Percentiles rank a stretch among this genome's conserved stretches.
Evolutionary conservation across 2,113 vertebrate species (phyloP).

Genomic region (Xiphorhynchus elegans): DNA sequence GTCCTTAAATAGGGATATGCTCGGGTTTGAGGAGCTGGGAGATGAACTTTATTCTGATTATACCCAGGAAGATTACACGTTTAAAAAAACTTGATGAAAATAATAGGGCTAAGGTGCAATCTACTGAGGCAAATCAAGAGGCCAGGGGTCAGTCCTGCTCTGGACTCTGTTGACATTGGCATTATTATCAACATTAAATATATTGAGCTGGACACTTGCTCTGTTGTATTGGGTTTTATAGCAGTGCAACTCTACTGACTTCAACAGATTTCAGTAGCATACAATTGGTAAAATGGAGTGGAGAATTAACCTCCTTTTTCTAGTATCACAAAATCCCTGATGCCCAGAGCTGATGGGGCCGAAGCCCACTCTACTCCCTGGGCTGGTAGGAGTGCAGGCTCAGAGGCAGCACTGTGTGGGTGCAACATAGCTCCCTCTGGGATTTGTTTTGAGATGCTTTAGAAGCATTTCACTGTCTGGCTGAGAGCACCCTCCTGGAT

Average conservation of each 20-base stretch:
- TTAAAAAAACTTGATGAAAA: neutral
- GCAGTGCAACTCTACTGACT: neutral
- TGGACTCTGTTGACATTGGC: neutral
- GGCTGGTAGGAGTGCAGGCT: neutral
- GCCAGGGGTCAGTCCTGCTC: neutral
- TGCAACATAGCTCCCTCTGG: neutral
- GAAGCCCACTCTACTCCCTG: fast-evolving
- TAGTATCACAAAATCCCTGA: neutral
- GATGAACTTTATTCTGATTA: neutral
- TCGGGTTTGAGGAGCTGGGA: neutral
- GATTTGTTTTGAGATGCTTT: neutral
- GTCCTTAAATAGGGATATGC: neutral
- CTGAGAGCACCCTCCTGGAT: neutral
- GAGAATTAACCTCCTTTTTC: neutral
- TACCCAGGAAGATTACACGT: neutral
- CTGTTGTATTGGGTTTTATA: neutral
- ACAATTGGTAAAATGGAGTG: neutral
- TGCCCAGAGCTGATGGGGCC: neutral
- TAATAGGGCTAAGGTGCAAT: neutral
- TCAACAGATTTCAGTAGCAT: neutral
- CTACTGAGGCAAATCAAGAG: neutral
- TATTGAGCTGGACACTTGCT: neutral
- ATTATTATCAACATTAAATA: neutral
- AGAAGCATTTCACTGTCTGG: neutral
- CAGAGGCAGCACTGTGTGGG: neutral